A percentile compares a stretch with the other conserved stretches of the same genome.
phyloP scores from a whole-genome alignment of 2,113 vertebrate genomes.

The Nesospiza acunhae region DNA sequence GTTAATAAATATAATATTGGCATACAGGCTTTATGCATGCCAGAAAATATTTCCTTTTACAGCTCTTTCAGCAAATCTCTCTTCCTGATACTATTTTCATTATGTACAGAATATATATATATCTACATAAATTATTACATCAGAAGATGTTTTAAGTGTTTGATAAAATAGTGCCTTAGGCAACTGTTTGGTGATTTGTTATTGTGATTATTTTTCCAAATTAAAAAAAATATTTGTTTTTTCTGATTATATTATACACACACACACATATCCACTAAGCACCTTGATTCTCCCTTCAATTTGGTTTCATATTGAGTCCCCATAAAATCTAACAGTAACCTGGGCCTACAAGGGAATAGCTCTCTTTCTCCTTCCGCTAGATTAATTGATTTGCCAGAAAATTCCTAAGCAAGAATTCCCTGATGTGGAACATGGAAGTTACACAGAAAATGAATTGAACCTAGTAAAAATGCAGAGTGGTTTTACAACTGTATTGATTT shows the following conservation, averaged over 20 bases:
- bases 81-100: not conserved
- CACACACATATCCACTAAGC: not conserved
- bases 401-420: not conserved
- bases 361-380: not conserved
- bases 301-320: not conserved
- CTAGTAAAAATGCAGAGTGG: not conserved
- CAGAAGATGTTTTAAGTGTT: not conserved
- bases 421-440: not conserved
- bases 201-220: not conserved
- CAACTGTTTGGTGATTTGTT: not conserved
- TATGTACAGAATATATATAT: not conserved
- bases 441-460: not conserved
- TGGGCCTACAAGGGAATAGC: not conserved
- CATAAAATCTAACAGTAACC: not conserved
- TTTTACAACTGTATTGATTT: not conserved
- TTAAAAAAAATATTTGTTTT: not conserved
- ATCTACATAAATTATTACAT: not conserved
- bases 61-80: not conserved
- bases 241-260: not conserved
- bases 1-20: not conserved
- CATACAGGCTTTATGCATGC: not conserved
- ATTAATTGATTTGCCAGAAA: not conserved
- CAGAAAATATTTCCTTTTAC: not conserved
- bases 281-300: not conserved
- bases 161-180: not conserved